Evolutionary conservation across 2,888 invertebrate species (phyloP).

Genomic region (Micoletzkya japonica): DNA sequence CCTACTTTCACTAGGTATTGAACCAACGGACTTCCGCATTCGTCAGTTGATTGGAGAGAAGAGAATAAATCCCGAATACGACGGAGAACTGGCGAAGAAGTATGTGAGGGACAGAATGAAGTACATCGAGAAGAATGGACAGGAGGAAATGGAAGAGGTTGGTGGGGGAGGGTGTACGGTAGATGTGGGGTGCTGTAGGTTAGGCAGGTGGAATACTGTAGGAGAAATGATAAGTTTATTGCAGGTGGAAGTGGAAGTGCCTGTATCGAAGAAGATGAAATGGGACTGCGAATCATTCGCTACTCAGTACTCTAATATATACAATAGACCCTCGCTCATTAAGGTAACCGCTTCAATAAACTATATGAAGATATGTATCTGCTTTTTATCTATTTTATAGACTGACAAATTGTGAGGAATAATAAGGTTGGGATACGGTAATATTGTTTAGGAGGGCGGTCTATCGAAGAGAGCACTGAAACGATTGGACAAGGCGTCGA

Average conservation of each 20-base stretch:
- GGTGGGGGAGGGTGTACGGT: background rate
- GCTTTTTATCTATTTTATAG: background rate
- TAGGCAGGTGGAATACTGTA: background rate
- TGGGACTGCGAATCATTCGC: slow-evolving; percentile 62
- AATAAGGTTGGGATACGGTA: background rate
- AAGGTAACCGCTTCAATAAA: slow-evolving; percentile 61
- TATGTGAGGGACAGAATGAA: slow-evolving; percentile 42
- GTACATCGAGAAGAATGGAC: slow-evolving; percentile 40
- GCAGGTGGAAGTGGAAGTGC: slow-evolving; percentile 37
- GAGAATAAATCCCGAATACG: slow-evolving; percentile 68
- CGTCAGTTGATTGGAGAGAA: slow-evolving; percentile 78
- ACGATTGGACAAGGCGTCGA: slow-evolving; percentile 37
- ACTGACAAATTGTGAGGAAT: too few species aligned
- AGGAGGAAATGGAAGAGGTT: slow-evolving; percentile 44
- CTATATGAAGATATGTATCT: background rate
- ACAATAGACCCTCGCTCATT: slow-evolving; percentile 88
- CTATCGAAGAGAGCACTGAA: slow-evolving; percentile 49
- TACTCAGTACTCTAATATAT: slow-evolving; percentile 83
- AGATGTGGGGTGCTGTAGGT: background rate
- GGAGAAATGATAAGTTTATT: background rate
- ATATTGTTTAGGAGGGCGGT: slow-evolving; percentile 41
- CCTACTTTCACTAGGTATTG: slow-evolving; percentile 71
- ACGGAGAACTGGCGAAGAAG: slow-evolving; percentile 38
- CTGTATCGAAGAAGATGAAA: slow-evolving; percentile 39
- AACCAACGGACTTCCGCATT: slow-evolving; percentile 75